Evolutionary conservation across 2,888 invertebrate species (phyloP).

Genomic region (Pristionchus arcanus): DNA sequence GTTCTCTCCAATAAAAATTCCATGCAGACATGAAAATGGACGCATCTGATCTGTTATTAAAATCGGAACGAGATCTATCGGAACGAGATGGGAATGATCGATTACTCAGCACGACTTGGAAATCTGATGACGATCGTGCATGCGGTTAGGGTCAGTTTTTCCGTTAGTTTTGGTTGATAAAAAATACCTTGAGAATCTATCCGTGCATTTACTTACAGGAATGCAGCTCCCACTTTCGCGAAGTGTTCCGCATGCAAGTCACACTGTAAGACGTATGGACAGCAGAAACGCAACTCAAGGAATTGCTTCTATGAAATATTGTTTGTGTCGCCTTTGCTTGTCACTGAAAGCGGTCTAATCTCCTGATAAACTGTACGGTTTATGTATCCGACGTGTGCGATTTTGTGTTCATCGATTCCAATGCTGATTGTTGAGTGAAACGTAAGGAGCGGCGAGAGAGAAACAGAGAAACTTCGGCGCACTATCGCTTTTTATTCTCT

Average conservation of each 20-base stretch:
- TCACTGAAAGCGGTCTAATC: no score
- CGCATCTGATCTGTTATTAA: neutral
- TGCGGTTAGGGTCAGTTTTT: neutral
- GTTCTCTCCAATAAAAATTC: neutral
- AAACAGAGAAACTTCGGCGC: neutral
- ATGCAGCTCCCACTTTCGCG: neutral
- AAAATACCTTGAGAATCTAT: no score
- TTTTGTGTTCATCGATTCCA: no score
- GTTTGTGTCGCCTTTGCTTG: no score
- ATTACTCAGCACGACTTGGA: neutral
- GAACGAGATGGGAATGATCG: neutral
- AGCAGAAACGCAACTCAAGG: neutral
- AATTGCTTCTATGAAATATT: neutral
- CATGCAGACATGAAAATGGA: neutral
- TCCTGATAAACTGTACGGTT: no score
- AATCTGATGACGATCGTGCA: neutral
- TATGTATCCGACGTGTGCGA: no score
- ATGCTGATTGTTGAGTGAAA: neutral
- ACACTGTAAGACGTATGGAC: neutral
- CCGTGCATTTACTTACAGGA: neutral
- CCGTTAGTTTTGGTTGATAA: no score
- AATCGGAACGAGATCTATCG: no score
- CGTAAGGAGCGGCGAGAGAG: neutral
- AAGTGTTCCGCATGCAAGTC: neutral
- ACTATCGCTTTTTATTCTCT: neutral